Base-by-base conservation (phyloP, 2,113 vertebrate species). In the Trinectes maculatus region DNA sequence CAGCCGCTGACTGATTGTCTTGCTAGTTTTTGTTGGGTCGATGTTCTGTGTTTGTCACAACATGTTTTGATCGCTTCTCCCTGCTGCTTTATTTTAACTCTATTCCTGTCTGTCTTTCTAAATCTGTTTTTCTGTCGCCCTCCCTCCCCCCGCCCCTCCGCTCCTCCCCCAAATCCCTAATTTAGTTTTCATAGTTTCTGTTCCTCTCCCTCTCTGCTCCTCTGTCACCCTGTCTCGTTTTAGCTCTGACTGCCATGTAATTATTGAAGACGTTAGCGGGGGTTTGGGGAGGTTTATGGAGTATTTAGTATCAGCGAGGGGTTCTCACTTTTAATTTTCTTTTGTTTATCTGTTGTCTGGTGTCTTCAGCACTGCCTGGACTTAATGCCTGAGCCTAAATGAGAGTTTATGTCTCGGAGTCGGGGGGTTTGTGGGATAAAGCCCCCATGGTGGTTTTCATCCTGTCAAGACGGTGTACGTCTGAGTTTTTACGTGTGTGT, bases 321-420 rank as follows among this genome's bases (percentile, higher is more conserved):
- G 37, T 73, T 58, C 80, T 66, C 40, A 7, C 81, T 85, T 79
- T 79, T 77, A 74, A 85, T 83, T 82, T 78, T 49, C 46, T 59
- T 46, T 56, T 76, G 78, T 89, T 85, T 82, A 76, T 79, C 59
- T 78, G 57, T 73, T 75, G 70, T 79, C 80, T 75, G 62, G 25
- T 77, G 58, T 74, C 67, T 82, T 82, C 34, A 74, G 55, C 61
- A 5, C 54, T 39, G 64, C 58, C 48, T 56, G 54, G 62, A 70
- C 75, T 77, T 70, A 53, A 64, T 49, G 64, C 44, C 59, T 46
- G 56, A 19, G 71, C 58, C 42, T 71, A 62, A 75, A 71, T 66
- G 34, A 40, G 31, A 59, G 54, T 83, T 78, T 75, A 61, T 58
- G 59, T 79, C 51, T 44, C 13, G 1, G 51, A 71, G 60, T 66